Evolutionary conservation across 2,113 vertebrate species (phyloP), one percentile per base, ranked within the genome.

Genomic region (Aphyosemion australe): DNA sequence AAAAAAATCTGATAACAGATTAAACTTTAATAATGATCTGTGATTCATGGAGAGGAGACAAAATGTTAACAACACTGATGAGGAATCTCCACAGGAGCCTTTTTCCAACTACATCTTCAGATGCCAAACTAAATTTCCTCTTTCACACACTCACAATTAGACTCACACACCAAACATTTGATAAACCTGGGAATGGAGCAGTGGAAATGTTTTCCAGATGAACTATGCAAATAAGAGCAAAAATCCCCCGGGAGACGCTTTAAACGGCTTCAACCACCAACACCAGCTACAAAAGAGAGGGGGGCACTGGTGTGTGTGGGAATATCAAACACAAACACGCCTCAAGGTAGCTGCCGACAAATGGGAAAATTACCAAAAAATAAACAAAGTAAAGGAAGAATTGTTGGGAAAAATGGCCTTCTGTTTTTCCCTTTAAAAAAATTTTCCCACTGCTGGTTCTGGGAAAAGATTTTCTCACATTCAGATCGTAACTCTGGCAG

Each of bases 211-310:
- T 88, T 87, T 87, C 86, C 85, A 84, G 85, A 78, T 69, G 18
- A 83, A 76, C 84, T 90, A 89, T 90, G 83, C 83, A 89, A 89
- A 91, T 89, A 88, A 79, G 75, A 71, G 60, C 26, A 26, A 37
- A n/a, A 56, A 39, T 87, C 82, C 75, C 78, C 42, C 20, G 80
- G 82, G 88, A 86, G 72, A 81, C 56, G 64, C 72, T 63, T 67
- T 48, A 83, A 91, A 87, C 61, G 69, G 71, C 72, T 78, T 77
- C 56, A 82, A 79, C 84, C 77, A 82, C 74, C 74, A 78, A 78
- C 65, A 76, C 50, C 60, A 71, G 72, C 69, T 26, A 26, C 21
- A 26, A 26, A 26, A 26, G 26, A 26, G 26, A 26, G 26, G 26
- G 26, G 26, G 3, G 26, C 26, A 26, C 5, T 26, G 62, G 61